These are phyloP conservation scores for Augochlorella aurata DNA, from an alignment of 2,888 invertebrate species.

Conservation along the genomic window DNA sequence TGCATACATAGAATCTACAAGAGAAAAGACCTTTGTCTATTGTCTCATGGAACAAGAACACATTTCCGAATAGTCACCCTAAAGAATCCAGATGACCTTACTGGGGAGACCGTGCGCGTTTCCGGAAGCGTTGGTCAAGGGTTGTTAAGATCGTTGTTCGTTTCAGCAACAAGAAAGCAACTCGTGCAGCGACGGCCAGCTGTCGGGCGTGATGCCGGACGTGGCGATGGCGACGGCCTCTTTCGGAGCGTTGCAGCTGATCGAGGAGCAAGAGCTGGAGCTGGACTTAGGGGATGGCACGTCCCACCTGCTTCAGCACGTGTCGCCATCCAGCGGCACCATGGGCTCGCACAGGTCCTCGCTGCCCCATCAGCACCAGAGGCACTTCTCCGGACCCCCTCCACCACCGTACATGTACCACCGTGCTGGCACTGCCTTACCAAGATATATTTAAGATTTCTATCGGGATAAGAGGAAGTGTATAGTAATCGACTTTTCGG, in stretches of 20 bases:
- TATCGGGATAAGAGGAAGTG: conserved; percentile 47
- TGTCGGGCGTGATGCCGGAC: conserved; percentile 94
- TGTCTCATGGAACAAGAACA: no score
- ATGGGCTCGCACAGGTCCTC: conserved; percentile 76
- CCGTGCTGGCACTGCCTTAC: conserved; percentile 78
- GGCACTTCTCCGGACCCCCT: conserved; percentile 77
- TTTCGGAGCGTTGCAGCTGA: conserved; percentile 87
- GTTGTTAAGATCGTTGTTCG: no score
- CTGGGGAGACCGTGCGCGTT: no score
- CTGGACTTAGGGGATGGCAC: conserved; percentile 94
- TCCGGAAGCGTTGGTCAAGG: no score
- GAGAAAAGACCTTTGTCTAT: no score
- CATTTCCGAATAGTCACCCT: no score
- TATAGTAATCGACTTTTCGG: conserved; percentile 33
- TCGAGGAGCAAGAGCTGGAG: conserved; percentile 85
- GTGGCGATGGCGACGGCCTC: conserved; percentile 95
- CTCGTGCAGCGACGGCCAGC: conserved; percentile 87
- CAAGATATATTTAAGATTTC: conserved; percentile 78
- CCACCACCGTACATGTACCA: conserved; percentile 79
- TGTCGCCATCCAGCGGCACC: conserved; percentile 73
- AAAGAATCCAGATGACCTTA: no score
- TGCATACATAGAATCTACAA: no score
- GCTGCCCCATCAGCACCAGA: conserved; percentile 78
- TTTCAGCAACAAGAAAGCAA: conserved; percentile 82
- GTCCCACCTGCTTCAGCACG: conserved; percentile 84